Percentiles rank a stretch among this genome's conserved stretches.
These are phyloP conservation scores for Ptilodon capucinus DNA, from an alignment of 2,888 invertebrate species.

Conservation along the genomic window DNA sequence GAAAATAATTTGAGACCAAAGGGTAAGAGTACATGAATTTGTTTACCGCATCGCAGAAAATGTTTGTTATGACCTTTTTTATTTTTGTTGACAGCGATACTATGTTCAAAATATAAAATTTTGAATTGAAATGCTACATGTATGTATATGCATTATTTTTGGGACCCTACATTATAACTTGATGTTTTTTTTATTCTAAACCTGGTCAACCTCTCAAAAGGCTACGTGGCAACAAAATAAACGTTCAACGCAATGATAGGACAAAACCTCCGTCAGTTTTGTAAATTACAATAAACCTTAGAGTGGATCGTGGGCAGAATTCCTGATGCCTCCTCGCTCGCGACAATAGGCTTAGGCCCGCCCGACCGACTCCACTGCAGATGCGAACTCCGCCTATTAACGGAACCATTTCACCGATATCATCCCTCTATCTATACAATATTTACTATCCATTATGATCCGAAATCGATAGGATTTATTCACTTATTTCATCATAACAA, in stretches of 20 bases:
- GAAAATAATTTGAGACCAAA: conserved; percentile 52
- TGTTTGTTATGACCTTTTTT: conserved; percentile 26
- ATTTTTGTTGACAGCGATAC: conserved; percentile 19
- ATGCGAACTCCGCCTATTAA: conserved; percentile 62
- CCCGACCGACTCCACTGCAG: conserved; percentile 51
- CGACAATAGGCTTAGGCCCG: conserved; percentile 70
- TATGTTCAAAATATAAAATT: neutral
- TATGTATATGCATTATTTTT: neutral
- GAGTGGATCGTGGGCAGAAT: conserved; percentile 73
- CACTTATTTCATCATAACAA: conserved; percentile 32
- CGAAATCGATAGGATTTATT: conserved; percentile 9
- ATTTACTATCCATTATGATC: conserved; percentile 25
- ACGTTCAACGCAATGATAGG: conserved; percentile 63
- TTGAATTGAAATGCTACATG: neutral
- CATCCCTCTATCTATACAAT: conserved; percentile 19
- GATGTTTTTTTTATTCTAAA: conserved; percentile 42
- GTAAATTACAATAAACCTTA: conserved; percentile 80
- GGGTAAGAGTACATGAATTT: conserved; percentile 46
- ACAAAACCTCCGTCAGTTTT: conserved; percentile 75
- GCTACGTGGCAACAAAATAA: conserved; percentile 59
- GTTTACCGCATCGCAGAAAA: conserved; percentile 43
- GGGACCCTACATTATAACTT: conserved; percentile 14
- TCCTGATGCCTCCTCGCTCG: conserved; percentile 60
- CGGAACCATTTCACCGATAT: conserved; percentile 53
- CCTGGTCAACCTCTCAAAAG: conserved; percentile 35